These are phyloP conservation scores for Catharus bicknelli DNA, from an alignment of 2,113 vertebrate species.

Conservation along the genomic window DNA sequence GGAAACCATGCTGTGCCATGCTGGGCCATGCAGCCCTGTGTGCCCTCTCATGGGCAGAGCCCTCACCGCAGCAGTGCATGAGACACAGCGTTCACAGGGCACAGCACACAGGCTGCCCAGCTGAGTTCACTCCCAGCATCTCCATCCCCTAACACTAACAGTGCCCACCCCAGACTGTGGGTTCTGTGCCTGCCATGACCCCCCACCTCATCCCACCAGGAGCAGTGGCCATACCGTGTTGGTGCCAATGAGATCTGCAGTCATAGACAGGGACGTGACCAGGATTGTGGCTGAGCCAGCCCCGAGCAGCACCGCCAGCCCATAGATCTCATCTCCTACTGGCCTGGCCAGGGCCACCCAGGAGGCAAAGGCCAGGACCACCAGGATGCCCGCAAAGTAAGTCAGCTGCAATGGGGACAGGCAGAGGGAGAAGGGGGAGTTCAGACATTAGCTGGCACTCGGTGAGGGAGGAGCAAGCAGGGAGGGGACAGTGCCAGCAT, in stretches of 20 bases:
- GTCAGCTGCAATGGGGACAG: slow-evolving; percentile 75
- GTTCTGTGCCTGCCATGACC: fast-evolving
- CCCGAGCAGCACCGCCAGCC: slow-evolving; percentile 81
- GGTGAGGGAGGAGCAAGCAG: background rate
- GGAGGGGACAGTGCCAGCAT: background rate
- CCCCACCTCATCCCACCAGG: fast-evolving
- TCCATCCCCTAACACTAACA: fast-evolving
- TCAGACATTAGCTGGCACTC: background rate
- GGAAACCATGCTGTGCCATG: background rate
- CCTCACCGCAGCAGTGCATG: background rate
- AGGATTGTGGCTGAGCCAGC: slow-evolving; percentile 87
- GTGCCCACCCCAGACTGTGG: fast-evolving
- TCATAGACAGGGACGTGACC: slow-evolving; percentile 94
- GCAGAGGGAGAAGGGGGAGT: background rate
- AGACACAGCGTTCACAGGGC: background rate
- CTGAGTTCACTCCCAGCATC: background rate
- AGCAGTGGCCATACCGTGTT: slow-evolving; percentile 77
- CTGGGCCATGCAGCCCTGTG: background rate
- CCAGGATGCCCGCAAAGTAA: slow-evolving; percentile 87
- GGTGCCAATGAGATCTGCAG: slow-evolving; percentile 88
- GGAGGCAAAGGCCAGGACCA: slow-evolving; percentile 85
- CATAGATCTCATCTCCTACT: slow-evolving; percentile 80
- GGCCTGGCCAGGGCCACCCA: slow-evolving; percentile 83
- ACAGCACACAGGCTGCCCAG: background rate
- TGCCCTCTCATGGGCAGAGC: slow-evolving; percentile 46